Conservation (phyloP, 1,140 invertebrate species). For the Eupristina koningsbergeri region DNA sequence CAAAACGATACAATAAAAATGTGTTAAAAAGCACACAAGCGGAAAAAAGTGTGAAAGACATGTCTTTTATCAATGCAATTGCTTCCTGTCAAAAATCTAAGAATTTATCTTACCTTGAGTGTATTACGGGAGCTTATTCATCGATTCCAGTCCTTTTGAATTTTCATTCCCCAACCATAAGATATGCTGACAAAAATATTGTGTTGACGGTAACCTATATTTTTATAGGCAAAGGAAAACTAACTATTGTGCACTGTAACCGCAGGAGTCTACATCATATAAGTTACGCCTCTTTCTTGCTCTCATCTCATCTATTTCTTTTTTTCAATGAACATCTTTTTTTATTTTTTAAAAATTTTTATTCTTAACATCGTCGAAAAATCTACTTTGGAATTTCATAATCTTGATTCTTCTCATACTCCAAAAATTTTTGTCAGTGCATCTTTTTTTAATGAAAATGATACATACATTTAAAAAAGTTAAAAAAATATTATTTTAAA, state of each 20-base stretch:
- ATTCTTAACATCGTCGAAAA: not conserved
- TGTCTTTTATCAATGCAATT: constrained; percentile 23
- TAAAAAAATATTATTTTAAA: too few relatives aligned
- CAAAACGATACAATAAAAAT: not conserved
- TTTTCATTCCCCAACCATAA: not conserved
- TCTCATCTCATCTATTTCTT: not conserved
- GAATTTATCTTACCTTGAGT: constrained; percentile 11
- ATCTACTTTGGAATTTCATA: constrained; percentile 23
- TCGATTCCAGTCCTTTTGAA: not conserved
- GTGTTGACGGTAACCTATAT: constrained; percentile 18
- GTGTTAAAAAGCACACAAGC: not conserved
- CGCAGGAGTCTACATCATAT: not conserved
- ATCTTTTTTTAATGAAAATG: not conserved
- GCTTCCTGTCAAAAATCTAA: constrained; percentile 27
- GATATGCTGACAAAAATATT: constrained; percentile 12
- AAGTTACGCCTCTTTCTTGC: not conserved
- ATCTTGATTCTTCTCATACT: not conserved
- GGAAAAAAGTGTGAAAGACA: not conserved
- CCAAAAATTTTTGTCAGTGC: constrained; percentile 2
- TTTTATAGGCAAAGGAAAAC: constrained; percentile 32
- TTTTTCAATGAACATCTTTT: not conserved
- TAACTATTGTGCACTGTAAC: not conserved
- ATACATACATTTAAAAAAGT: constrained; percentile 2
- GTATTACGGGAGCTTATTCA: constrained; percentile 5
- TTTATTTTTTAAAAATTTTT: not conserved